Base-by-base conservation (phyloP, 35 echinoderm and acorn worm genomes). In the Diadema setosum region DNA sequence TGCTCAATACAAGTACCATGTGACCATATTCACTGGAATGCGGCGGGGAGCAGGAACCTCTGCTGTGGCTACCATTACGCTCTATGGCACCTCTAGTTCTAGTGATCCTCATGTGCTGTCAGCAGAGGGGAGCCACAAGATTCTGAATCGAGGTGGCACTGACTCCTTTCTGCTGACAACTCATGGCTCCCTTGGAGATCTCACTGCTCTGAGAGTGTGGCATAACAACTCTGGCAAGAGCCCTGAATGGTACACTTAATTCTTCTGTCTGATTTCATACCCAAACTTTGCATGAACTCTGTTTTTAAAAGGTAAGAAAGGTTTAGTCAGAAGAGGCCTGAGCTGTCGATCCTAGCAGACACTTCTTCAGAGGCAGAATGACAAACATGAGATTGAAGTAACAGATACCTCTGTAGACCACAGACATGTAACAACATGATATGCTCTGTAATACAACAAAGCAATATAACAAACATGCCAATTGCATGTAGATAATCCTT, bases 141-240 rank as follows among this genome's bases (percentile, higher is more conserved):
- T 94, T 3, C 42, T 99, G 35, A 75, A 92, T 70, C 64, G 90
- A 30, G 82, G 93, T 29, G 33, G 82, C 17, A 58, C 65, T 12
- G 96, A 99, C 70, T 99, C 96, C 29, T 99, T 99, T 44, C 44
- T 99, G 41, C 52, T 99, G 39, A 80, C 90, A 20, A 95, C 93
- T 5, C 40, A 75, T 23, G 36, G 78, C 17, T 89, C 85, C 16
- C 82, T 99, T 2, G 92, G 90, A 30, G 83, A 84, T 18, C 61
- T 99, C 45, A 82, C 81, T 12, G 59, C 85, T 24, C 18, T 95
- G 2, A 91, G 96, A 49, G 25, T 99, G 12, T 99, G 96, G 96
- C 96, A 99, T 81, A 93, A 99, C 55, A 99, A 99, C 42, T 81
- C 81, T 58, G 92, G 92, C 9, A 84, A 60, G 20, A 42, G 85